Percentiles rank a stretch among this genome's conserved stretches.
Evolutionary conservation across 2,113 vertebrate species (phyloP).

Genomic region (Tragelaphus buxtoni): DNA sequence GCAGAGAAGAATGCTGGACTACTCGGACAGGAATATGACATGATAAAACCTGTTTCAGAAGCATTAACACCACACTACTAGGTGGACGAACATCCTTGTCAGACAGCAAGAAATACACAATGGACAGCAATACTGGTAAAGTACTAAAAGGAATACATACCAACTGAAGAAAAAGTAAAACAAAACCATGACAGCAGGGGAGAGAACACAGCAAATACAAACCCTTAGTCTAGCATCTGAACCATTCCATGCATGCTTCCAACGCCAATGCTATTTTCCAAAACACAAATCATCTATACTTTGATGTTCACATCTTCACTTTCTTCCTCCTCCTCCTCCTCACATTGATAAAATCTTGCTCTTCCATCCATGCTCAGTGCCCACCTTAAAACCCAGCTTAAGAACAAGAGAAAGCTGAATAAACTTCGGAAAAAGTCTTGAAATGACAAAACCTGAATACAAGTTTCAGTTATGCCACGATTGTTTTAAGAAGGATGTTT

Average conservation of each 20-base stretch:
- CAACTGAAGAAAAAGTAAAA: background rate
- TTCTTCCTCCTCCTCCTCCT: background rate
- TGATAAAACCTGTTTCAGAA: background rate
- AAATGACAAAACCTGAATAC: background rate
- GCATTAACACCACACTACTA: background rate
- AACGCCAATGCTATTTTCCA: background rate
- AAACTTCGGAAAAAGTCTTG: background rate
- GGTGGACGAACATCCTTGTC: background rate
- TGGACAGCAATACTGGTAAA: background rate
- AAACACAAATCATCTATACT: background rate
- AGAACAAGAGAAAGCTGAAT: background rate
- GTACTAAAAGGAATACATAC: background rate
- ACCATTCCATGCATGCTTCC: background rate
- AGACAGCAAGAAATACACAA: background rate
- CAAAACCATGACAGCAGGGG: background rate
- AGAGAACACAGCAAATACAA: background rate
- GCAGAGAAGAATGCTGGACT: background rate
- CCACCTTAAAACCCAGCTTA: background rate
- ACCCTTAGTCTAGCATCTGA: no score
- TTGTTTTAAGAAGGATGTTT: background rate
- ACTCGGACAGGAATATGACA: background rate
- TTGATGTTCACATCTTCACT: background rate
- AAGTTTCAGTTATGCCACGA: background rate
- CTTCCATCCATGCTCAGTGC: background rate
- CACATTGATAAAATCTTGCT: background rate